Percentiles rank a stretch among this genome's conserved stretches.
Evolutionary conservation across 2,113 vertebrate species (phyloP).

Genomic region (Ceratotherium simum): DNA sequence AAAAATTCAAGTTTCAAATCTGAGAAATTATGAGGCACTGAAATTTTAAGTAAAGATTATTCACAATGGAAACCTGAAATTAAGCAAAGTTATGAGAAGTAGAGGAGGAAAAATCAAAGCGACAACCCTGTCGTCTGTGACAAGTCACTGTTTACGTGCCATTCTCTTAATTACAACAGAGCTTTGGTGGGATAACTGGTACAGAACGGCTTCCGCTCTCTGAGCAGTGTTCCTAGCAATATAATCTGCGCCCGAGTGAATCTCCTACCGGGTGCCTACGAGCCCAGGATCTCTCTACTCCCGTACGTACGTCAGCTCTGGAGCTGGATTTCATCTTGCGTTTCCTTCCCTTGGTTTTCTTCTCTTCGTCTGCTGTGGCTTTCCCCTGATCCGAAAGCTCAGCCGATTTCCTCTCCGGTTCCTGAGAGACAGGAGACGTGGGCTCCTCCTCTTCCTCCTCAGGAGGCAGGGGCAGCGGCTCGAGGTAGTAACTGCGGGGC

Average conservation of each 20-base stretch:
- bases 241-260: not conserved
- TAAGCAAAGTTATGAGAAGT: not conserved
- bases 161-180: not conserved
- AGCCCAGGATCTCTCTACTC: not conserved
- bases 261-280: accelerated
- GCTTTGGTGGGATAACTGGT: too few species aligned
- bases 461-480: constrained; percentile 87
- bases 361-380: constrained; percentile 77
- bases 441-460: constrained; percentile 89
- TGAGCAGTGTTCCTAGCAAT: not conserved
- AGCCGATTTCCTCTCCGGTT: constrained; percentile 85
- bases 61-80: not conserved
- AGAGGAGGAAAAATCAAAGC: not conserved
- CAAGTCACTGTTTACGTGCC: not conserved
- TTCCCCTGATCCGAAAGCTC: constrained; percentile 87
- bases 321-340: constrained; percentile 84
- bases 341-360: constrained; percentile 87
- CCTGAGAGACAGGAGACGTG: constrained; percentile 85
- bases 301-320: constrained; percentile 83
- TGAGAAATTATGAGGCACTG: not conserved
- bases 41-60: not conserved
- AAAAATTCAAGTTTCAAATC: not conserved
- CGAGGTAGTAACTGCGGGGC: constrained; percentile 88
- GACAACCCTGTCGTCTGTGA: not conserved
- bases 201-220: accelerated